A percentile compares a stretch with the other conserved stretches of the same genome.
These are phyloP conservation scores for Trachymyrmex septentrionalis DNA, from an alignment of 1,140 invertebrate genomes.

Conservation along the genomic window DNA sequence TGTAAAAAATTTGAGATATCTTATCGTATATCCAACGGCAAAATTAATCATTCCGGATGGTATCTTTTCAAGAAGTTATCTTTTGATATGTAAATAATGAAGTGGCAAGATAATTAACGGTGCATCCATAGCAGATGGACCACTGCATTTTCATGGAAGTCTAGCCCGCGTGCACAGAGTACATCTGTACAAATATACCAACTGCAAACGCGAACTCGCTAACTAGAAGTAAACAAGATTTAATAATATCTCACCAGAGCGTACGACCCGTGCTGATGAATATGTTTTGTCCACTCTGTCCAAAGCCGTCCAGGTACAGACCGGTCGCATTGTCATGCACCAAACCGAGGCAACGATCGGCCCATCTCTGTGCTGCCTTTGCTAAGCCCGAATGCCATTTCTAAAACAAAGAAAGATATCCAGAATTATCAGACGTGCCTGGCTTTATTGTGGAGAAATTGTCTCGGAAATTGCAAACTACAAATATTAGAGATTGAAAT, in stretches of 20 bases:
- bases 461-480: not conserved
- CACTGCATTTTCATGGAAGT: slow-evolving; percentile 18
- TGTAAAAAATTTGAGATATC: not conserved
- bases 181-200: slow-evolving; percentile 42
- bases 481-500: not conserved
- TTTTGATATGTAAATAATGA: slow-evolving; percentile 32
- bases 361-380: slow-evolving; percentile 91
- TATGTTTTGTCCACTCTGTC: slow-evolving; percentile 93
- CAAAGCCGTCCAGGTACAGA: slow-evolving; percentile 89
- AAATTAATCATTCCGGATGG: not conserved
- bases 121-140: slow-evolving; percentile 4
- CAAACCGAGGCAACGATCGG: slow-evolving; percentile 90
- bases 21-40: not conserved
- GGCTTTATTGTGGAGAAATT: not conserved
- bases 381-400: slow-evolving; percentile 91
- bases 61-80: not conserved
- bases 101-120: slow-evolving; percentile 22
- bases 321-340: slow-evolving; percentile 90
- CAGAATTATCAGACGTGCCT: not conserved
- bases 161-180: not conserved
- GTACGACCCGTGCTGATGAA: slow-evolving; percentile 93
- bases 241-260: slow-evolving; percentile 89
- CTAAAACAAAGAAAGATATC: slow-evolving; percentile 84
- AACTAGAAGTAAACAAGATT: slow-evolving; percentile 51
- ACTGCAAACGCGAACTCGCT: slow-evolving; percentile 24